Percentiles rank a stretch among this genome's conserved stretches.
These are phyloP conservation scores for Drosophila monieri DNA, from an alignment of 2,888 invertebrate genomes.

Conservation along the genomic window DNA sequence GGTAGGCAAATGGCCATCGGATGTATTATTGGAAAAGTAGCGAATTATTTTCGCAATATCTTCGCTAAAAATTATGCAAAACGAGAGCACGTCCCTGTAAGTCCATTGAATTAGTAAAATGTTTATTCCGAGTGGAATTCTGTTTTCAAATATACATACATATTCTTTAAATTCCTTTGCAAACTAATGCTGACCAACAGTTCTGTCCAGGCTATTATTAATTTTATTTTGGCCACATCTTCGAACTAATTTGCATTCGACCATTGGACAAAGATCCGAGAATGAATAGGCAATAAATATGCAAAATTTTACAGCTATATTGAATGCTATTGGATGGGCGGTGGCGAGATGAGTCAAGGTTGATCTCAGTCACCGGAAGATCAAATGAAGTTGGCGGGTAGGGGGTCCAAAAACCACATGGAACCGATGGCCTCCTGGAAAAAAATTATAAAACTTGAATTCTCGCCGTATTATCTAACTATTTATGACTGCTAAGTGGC, in stretches of 20 bases:
- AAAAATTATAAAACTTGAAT: slow-evolving; percentile 32
- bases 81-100: slow-evolving; percentile 30
- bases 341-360: slow-evolving; percentile 11
- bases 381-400: slow-evolving; percentile 1
- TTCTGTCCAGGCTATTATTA: not conserved
- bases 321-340: slow-evolving; percentile 6
- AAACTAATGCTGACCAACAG: slow-evolving; percentile 33
- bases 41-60: slow-evolving; percentile 31
- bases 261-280: slow-evolving; percentile 47
- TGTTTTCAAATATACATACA: slow-evolving; percentile 36
- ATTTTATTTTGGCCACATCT: slow-evolving; percentile 23
- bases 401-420: not conserved
- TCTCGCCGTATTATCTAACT: slow-evolving; percentile 27
- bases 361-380: slow-evolving; percentile 23
- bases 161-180: slow-evolving; percentile 24
- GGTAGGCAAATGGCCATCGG: slow-evolving; percentile 28
- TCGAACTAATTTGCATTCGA: slow-evolving; percentile 65
- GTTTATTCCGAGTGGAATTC: slow-evolving; percentile 2
- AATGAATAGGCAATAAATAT: slow-evolving; percentile 66
- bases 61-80: slow-evolving; percentile 43
- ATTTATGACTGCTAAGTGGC: slow-evolving; percentile 43
- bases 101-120: not conserved
- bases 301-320: slow-evolving; percentile 60
- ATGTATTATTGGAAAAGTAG: slow-evolving; percentile 19
- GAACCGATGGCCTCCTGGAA: slow-evolving; percentile 18